Evolutionary conservation across 2,888 invertebrate species (phyloP).

Genomic region (Apodemia duryi): DNA sequence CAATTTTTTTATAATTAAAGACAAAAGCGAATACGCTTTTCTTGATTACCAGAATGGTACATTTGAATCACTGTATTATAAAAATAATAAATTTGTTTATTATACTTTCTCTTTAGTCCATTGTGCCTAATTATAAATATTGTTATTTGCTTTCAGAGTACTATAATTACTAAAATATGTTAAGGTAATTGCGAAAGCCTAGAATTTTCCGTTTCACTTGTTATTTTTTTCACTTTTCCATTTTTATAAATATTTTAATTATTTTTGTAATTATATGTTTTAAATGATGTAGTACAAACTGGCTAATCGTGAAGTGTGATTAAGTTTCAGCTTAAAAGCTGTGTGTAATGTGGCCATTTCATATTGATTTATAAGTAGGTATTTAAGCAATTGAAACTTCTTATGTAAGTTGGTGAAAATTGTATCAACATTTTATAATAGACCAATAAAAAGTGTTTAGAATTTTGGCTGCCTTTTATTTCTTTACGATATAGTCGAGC

Average conservation of each 20-base stretch:
- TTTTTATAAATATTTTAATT: conserved; percentile 37
- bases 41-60: no score
- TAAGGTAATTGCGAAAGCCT: neutral
- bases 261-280: conserved; percentile 39
- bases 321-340: conserved; percentile 57
- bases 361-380: conserved; percentile 53
- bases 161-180: conserved; percentile 34
- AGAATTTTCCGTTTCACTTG: conserved; percentile 57
- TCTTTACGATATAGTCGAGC: neutral
- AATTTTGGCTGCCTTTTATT: conserved; percentile 30
- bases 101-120: conserved; percentile 41
- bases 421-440: conserved; percentile 62
- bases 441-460: conserved; percentile 74
- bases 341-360: conserved; percentile 68
- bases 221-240: conserved; percentile 55
- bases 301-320: conserved; percentile 51
- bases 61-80: no score
- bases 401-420: conserved; percentile 57
- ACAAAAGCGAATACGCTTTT: no score
- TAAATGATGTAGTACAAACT: conserved; percentile 61
- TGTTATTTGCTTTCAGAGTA: conserved; percentile 62
- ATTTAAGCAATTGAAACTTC: conserved; percentile 54
- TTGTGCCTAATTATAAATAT: conserved; percentile 58
- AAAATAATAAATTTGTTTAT: neutral
- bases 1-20: no score